These are phyloP conservation scores for Drosophila athabasca DNA, from an alignment of 1,140 invertebrate genomes.

Conservation along the genomic window DNA sequence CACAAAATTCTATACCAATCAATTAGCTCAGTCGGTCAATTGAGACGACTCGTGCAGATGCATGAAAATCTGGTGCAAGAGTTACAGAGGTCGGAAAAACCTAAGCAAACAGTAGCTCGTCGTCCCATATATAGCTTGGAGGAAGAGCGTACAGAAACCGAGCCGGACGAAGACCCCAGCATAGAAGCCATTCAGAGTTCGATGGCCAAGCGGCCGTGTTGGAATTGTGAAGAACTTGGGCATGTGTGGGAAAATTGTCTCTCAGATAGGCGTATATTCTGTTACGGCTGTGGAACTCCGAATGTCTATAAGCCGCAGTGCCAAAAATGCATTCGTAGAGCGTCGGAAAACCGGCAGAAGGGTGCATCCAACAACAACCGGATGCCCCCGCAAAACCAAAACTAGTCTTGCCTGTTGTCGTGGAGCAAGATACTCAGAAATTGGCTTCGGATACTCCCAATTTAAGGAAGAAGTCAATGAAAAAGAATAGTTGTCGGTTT, in stretches of 20 bases:
- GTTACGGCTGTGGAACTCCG: background rate
- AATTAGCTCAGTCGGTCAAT: background rate
- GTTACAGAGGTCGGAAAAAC: background rate
- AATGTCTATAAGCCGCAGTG: slow-evolving; percentile 24
- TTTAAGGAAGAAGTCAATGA: background rate
- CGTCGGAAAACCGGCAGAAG: slow-evolving; percentile 10
- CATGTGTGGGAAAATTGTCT: no score
- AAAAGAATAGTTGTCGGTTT: background rate
- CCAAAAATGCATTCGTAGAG: background rate
- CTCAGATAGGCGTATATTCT: no score
- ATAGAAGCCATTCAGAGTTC: background rate
- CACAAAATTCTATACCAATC: background rate
- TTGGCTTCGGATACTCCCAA: background rate
- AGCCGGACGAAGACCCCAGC: background rate
- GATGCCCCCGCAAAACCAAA: background rate
- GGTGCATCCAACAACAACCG: slow-evolving; percentile 1
- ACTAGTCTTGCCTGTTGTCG: background rate
- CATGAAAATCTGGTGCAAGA: background rate
- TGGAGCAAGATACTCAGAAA: background rate
- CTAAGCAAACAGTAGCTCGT: no score
- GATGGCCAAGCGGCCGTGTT: no score
- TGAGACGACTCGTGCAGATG: background rate
- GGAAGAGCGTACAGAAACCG: no score
- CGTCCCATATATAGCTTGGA: no score
- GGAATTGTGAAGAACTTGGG: no score